Evolutionary conservation across 2,113 vertebrate species (phyloP).

Genomic region (Miniopterus natalensis): DNA sequence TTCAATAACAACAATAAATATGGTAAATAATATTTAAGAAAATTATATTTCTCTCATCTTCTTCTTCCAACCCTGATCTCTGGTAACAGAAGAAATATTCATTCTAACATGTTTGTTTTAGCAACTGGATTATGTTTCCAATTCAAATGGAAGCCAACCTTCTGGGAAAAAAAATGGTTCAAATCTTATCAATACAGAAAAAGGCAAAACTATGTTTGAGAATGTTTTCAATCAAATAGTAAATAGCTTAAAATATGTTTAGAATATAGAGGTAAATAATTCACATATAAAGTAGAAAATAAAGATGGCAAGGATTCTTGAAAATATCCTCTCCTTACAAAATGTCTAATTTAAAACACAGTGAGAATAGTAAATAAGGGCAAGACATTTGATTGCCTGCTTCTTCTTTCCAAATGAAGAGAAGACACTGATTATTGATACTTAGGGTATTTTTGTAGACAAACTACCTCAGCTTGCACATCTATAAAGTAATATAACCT

Average conservation of each 20-base stretch:
- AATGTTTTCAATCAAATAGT: constrained; percentile 33
- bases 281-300: background rate
- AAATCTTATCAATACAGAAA: background rate
- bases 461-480: background rate
- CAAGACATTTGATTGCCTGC: background rate
- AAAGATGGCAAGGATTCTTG: background rate
- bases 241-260: background rate
- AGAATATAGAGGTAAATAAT: background rate
- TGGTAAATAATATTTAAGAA: constrained; percentile 2
- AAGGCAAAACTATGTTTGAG: constrained; percentile 16
- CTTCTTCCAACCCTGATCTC: background rate
- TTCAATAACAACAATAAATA: background rate
- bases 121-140: background rate
- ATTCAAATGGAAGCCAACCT: background rate
- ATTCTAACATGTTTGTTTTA: constrained; percentile 24
- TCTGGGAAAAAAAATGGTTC: background rate
- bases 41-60: background rate
- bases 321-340: background rate
- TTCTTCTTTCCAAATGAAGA: background rate
- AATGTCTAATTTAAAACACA: background rate
- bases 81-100: background rate
- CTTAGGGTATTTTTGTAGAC: background rate
- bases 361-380: background rate
- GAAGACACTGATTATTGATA: background rate
- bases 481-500: background rate